Evolutionary conservation across 2,888 invertebrate species (phyloP), one percentile per base, ranked within the genome.

Genomic region (Amaurobius ferox): DNA sequence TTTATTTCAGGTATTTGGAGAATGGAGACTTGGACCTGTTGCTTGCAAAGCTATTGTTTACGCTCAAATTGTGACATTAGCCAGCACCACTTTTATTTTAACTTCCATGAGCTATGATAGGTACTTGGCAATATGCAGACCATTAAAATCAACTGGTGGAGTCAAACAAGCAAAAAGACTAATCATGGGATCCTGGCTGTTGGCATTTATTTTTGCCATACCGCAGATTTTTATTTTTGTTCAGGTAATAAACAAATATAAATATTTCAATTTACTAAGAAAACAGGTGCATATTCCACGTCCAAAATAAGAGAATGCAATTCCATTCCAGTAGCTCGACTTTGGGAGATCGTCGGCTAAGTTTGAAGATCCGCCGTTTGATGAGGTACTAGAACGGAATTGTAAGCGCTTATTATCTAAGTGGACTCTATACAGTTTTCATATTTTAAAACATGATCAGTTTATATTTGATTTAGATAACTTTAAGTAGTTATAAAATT

Each of bases 31-130:
- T 28, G 92, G 92, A 0, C 89, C 90, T 0, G 90, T 89, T 1
- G 90, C 90, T 5, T 92, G 92, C 89, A 92, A 91, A 87, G 87
- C 91, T 3, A 89, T 92, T 23, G 90, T 91, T 16, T 92, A 92
- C 87, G 89, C 90, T 13, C 92, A 92, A 89, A 91, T 91, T 13
- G 90, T 92, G 19, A 91, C 92, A 0, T 89, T 92, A 35, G 91
- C 91, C 29, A 91, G 91, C 71, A 92, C 92, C 1, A 91, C 92
- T 1, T 92, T 92, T 89, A 91, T 92, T 23, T 89, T 92, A 48
- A 90, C 91, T 13, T 91, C 91, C 13, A 92, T 92, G 92, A 91
- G 91, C 44, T 91, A 91, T 79, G 92, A 92, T 88, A 90, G 92
- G 7, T 92, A 91, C 88, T 89, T 91, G 89, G 92, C 92, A 9